Base-by-base conservation (phyloP, 30 jellyfish, hydroid and myxozoan genomes). In the Phacellophora camtschatica region DNA sequence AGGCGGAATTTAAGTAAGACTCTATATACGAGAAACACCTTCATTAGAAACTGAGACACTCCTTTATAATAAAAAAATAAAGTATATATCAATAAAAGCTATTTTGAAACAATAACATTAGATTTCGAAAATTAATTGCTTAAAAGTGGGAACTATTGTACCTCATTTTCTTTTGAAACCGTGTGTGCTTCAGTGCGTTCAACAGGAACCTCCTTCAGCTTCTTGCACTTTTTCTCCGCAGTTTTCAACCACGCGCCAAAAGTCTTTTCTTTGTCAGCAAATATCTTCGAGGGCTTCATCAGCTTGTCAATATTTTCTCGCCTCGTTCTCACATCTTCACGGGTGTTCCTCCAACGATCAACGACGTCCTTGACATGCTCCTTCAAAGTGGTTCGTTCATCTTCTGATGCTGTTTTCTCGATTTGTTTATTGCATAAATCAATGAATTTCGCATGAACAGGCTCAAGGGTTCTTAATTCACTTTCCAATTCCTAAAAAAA, bases 231-330 rank as follows among this genome's bases (percentile, higher is more conserved):
- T 54, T 46, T 71, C 42, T 85, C 95, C 30, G 62, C 75, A 27
- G 37, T 77, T 33, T 43, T 77, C 61, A 92, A 39, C 91, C 85
- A 80, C 41, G 33, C 94, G n/a, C 25, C 85, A 46, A 85, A 49
- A 1, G 71, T 74, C 22, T 43, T 66, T 43, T 85, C 96, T 39
- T 62, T 56, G n/a, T 81, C 84, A 30, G 31, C 74, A 68, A 82
- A 71, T 27, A 31, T 46, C 59, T 81, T 81, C 3, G 96, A 56
- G 48, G 82, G 84, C 33, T 95, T 90, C 63, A 41, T 63, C n/a
- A 86, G 30, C 73, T 76, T 71, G 70, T 84, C 92, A 48, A 92
- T 59, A 28, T 58, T 65, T 35, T 59, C 57, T 80, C 89, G 83
- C 31, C 96, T 51, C 12, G 27, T 59, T 16, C 31, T 48, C 23